Conservation (phyloP, 2,888 invertebrate genomes). For the Villa cingulata region DNA sequence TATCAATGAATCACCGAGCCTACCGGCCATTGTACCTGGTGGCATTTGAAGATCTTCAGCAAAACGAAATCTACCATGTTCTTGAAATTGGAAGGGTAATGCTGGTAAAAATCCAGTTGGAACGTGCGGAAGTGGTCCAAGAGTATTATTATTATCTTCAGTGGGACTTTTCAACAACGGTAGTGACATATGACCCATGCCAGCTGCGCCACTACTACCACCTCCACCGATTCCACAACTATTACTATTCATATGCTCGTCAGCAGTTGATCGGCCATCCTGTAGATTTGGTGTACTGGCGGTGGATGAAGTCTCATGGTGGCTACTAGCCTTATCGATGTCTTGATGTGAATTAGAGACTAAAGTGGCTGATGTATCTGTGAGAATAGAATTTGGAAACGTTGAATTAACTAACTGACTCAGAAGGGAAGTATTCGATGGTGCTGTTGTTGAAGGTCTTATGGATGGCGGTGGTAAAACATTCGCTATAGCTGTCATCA, state of each 20-base stretch:
- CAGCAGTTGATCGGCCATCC: constrained; percentile 19
- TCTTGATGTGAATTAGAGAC: constrained; percentile 19
- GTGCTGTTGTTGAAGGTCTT: constrained; percentile 21
- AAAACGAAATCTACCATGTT: constrained; percentile 68
- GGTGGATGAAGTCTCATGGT: constrained; percentile 34
- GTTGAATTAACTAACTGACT: constrained; percentile 31
- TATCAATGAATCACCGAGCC: constrained; percentile 78
- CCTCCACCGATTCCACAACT: neutral
- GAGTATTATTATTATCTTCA: constrained; percentile 40
- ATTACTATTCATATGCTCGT: constrained; percentile 17
- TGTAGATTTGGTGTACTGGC: constrained; percentile 38
- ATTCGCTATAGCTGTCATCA: constrained; percentile 2
- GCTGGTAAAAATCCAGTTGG: constrained; percentile 39
- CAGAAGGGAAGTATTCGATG: constrained; percentile 40
- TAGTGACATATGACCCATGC: constrained; percentile 28
- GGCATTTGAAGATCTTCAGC: constrained; percentile 68
- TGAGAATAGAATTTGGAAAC: constrained; percentile 29
- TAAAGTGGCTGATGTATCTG: constrained; percentile 22
- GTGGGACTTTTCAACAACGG: constrained; percentile 38
- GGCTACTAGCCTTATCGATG: constrained; percentile 18
- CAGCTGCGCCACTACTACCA: constrained; percentile 1
- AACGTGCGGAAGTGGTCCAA: constrained; percentile 26
- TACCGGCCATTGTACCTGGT: constrained; percentile 69
- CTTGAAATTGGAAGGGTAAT: constrained; percentile 64
- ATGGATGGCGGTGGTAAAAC: constrained; percentile 13